Conservation (phyloP, 2,888 invertebrate species). For the Toxonevra muliebris region DNA sequence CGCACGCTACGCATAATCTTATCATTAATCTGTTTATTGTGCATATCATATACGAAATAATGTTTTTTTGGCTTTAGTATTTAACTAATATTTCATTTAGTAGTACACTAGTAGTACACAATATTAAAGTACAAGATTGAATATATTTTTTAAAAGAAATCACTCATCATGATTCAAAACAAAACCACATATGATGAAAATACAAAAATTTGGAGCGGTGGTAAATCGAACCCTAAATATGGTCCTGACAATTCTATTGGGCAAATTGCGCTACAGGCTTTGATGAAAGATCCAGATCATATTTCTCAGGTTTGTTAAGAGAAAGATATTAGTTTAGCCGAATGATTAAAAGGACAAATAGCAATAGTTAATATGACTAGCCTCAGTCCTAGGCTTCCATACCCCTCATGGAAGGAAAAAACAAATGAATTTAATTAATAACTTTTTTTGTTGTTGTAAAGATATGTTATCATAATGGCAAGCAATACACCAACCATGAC, state of each 20-base stretch:
- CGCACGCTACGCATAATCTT: too few relatives aligned
- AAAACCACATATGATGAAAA: slow-evolving; percentile 20
- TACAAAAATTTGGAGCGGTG: slow-evolving; percentile 29
- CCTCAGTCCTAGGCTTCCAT: too few relatives aligned
- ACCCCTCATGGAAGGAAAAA: too few relatives aligned
- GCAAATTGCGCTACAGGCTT: not conserved
- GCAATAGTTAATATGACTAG: not conserved
- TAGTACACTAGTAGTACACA: too few relatives aligned
- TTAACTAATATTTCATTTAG: too few relatives aligned
- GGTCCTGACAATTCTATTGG: slow-evolving; percentile 19
- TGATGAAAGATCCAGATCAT: slow-evolving; percentile 21
- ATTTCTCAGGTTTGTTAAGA: slow-evolving; percentile 24
- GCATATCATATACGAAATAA: too few relatives aligned
- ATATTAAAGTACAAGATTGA: too few relatives aligned
- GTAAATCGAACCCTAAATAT: not conserved
- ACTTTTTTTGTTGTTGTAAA: slow-evolving; percentile 1
- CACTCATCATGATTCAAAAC: too few relatives aligned
- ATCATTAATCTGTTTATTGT: too few relatives aligned
- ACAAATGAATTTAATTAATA: too few relatives aligned
- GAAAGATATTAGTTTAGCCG: not conserved
- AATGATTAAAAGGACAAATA: not conserved
- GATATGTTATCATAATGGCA: slow-evolving; percentile 24
- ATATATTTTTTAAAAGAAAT: too few relatives aligned
- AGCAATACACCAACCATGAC: slow-evolving; percentile 22
- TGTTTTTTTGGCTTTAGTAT: too few relatives aligned